Evolutionary conservation across 2,113 vertebrate genomes (phyloP), one percentile per base, ranked within the genome.

Genomic region (Ciconia stormi): DNA sequence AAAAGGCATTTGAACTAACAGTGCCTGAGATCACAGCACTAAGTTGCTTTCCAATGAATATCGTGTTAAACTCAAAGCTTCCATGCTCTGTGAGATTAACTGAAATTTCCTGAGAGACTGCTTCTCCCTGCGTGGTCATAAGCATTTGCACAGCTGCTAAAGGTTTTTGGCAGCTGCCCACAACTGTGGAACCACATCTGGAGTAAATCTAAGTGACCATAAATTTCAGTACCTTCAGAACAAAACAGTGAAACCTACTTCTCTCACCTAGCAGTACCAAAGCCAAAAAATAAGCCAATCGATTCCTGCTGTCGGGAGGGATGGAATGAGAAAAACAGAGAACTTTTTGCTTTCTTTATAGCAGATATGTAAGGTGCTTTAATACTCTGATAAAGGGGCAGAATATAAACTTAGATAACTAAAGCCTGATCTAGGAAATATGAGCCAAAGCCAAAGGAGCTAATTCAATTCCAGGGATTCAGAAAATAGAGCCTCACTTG

Each of bases 71-170:
- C 79, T 83, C 83, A 92, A 94, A 91, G 77, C 83, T 92, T 94
- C 69, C 65, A 89, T 55, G 23, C 20, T 91, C n/a, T 80, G 22
- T 42, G 59, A 89, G 71, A 77, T 61, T 86, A 92, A 87, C 74
- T 82, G 62, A 96, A 95, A 80, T 69, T 95, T 92, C 90, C 95
- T 93, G 70, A 90, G 87, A 96, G 82, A 77, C 27, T 73, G 22
- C 38, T 73, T 93, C 66, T 93, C 79, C 53, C 74, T 86, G 49
- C 26, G 0, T 95, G 55, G 47, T 66, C 74, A 81, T 92, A 92
- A 94, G 92, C 74, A 94, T 96, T 95, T 96, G 50, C 46, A 80
- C 90, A 95, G 78, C 92, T 95, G 90, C n/a, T 82, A 70, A 93
- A 89, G 50, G 32, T 65, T 97, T 94, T 86, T 94, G 90, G 92